Percentiles rank a stretch among this genome's conserved stretches.
These are phyloP conservation scores for Leptinotarsa rubiginosa DNA, from an alignment of 2,888 invertebrate species.

Conservation along the genomic window DNA sequence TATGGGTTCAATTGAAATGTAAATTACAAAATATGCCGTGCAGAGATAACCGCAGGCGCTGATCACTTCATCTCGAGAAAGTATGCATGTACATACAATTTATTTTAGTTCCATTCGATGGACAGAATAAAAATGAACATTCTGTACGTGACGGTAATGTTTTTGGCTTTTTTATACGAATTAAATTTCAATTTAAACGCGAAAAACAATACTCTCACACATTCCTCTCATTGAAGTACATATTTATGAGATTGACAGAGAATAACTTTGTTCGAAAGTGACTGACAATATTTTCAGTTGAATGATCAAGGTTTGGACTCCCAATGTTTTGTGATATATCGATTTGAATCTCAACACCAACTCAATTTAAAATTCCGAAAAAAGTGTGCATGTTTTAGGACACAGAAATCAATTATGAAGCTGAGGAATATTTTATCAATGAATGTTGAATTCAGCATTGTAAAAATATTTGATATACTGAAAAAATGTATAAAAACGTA, in stretches of 20 bases:
- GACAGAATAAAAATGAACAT: conserved; percentile 3
- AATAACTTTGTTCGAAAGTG: neutral
- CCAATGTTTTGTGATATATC: no score
- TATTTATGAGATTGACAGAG: neutral
- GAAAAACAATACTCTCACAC: conserved; percentile 2
- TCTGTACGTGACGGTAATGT: neutral
- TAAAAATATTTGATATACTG: no score
- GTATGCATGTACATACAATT: neutral
- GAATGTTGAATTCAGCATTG: no score
- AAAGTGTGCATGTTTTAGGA: no score
- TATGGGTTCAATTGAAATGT: neutral
- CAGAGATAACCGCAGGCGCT: neutral
- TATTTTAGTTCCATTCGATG: neutral
- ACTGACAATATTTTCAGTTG: no score
- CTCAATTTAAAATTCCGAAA: no score
- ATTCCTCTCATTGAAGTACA: neutral
- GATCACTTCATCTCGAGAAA: conserved; percentile 5
- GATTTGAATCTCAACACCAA: no score
- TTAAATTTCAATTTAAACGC: neutral
- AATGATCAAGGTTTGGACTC: no score
- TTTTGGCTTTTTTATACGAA: neutral
- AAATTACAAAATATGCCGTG: neutral
- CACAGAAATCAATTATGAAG: no score
- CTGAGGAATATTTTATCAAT: no score
- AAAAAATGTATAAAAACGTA: no score